Evolutionary conservation across 2,888 invertebrate species (phyloP), one percentile per base, ranked within the genome.

Genomic region (Pseudeuparius sepicola): DNA sequence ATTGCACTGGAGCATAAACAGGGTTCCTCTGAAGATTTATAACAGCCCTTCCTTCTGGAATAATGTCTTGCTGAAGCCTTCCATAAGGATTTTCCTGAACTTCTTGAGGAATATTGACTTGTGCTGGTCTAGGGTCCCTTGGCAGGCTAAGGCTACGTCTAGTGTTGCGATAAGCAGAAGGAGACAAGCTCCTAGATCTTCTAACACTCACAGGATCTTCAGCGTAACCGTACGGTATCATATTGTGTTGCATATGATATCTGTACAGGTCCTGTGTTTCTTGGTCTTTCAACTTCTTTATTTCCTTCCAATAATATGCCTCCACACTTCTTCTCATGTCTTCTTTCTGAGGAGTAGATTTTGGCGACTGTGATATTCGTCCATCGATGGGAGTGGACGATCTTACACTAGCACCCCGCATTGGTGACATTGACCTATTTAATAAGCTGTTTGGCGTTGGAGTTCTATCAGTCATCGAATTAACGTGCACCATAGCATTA

Each of bases 221-320:
- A 2, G 50, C 51, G 33, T 53, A 57, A 25, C 53, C 53, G 11
- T 50, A 48, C 2, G 54, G 47, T 31, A 54, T 43, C 36, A 44
- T 27, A 14, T 43, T 36, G 25, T 43, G 40, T 16, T 48, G 49
- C 42, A 54, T 46, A 34, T 60, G 56, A 15, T 52, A 46, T 27
- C 53, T 44, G 23, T 54, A 53, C 23, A 57, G 56, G 46, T 67
- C 67, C 39, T 67, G 64, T 47, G 78, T 77, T 57, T 77, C 75
- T 53, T 71, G 69, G 28, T 72, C 64, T 49, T 74, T 77, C 38
- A 72, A 54, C 54, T 72, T 73, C 51, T 73, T 75, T 34, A 78
- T 57, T 51, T 75, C 75, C 46, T 76, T 73, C 78, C 78, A 78
- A 44, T 76, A 78, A 48, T 73, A 76, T 0, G 73, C 76, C 53